phyloP scores from a whole-genome alignment of 2,888 invertebrate species.

The Pherbina coryleti region DNA sequence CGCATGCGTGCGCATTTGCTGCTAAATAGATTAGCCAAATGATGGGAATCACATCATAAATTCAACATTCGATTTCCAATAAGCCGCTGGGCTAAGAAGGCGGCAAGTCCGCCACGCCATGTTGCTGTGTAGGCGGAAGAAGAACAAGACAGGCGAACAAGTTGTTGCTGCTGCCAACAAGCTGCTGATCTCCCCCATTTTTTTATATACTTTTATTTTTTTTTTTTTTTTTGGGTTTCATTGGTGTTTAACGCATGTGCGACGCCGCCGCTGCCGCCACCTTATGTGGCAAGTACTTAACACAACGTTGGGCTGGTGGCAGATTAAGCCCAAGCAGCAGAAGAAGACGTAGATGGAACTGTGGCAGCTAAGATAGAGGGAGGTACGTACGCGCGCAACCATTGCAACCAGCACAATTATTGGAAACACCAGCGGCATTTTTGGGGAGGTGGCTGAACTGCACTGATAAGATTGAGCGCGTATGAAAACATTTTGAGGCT shows the following conservation, averaged over 20 bases:
- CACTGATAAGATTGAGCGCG: neutral
- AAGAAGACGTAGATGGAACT: conserved; percentile 9
- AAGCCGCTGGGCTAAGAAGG: conserved; percentile 43
- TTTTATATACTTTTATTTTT: no score
- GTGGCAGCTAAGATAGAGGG: neutral
- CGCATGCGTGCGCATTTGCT: conserved; percentile 38
- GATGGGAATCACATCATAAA: conserved; percentile 68
- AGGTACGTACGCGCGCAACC: neutral
- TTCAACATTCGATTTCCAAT: conserved; percentile 50
- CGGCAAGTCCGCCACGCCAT: conserved; percentile 23
- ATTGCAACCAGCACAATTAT: conserved; percentile 39
- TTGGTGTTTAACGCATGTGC: conserved; percentile 9
- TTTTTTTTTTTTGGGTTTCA: neutral
- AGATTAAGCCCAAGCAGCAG: neutral
- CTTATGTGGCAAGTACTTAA: conserved; percentile 5
- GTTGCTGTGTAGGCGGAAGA: conserved; percentile 51
- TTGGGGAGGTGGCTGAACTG: conserved; percentile 50
- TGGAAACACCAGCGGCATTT: conserved; percentile 48
- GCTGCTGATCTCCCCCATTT: neutral
- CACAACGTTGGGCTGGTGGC: neutral
- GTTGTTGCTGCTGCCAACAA: conserved; percentile 37
- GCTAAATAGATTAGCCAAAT: conserved; percentile 69
- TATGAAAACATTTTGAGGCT: neutral
- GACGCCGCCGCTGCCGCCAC: neutral
- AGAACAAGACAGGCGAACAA: conserved; percentile 23